Evolutionary conservation across 1,140 invertebrate species (phyloP), one percentile per base, ranked within the genome.

Genomic region (Cydia strobilella): DNA sequence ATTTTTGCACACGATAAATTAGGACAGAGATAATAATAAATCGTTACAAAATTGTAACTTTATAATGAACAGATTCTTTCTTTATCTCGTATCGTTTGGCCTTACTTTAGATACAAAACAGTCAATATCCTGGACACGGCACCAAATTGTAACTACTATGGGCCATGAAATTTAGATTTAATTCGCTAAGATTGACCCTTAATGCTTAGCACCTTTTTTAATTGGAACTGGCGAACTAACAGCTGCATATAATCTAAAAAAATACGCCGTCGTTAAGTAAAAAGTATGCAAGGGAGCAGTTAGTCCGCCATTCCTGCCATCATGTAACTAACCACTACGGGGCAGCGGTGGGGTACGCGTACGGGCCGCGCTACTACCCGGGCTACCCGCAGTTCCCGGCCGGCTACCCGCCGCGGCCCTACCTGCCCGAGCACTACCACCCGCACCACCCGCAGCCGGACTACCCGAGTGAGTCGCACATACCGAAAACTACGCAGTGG

Each of bases 301-400:
- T 48, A 48, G 45, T 15, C 45, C 45, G 45, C 45, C 45, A 15
- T 15, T 15, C 13, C 3, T 48, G 3, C n/a, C 51, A 18, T 5
- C n/a, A 54, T 54, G 51, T 54, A 54, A 54, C 51, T 54, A 54
- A 54, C 51, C 51, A 54, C 51, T 54, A 15, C 15, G 51, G 51
- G 48, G 45, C 72, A 42, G 62, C 72, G 59, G 89, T 86, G n/a
- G 84, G 76, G 18, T 82, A 83, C 75, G 81, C 82, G 62, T 90
- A 88, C 78, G 86, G 81, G 75, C 82, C 79, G 3, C 83, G 88
- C 25, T 90, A 90, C 84, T 88, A 88, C 83, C 78, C 79, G 45
- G 89, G 86, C 15, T 89, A 90, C 81, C 86, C 77, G 13, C 80
- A 83, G 66, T 88, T 81, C 80, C 84, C 9, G 80, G 74, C 73